Base-by-base conservation (phyloP, 2,888 invertebrate species). In the Platycheirus rosarum region DNA sequence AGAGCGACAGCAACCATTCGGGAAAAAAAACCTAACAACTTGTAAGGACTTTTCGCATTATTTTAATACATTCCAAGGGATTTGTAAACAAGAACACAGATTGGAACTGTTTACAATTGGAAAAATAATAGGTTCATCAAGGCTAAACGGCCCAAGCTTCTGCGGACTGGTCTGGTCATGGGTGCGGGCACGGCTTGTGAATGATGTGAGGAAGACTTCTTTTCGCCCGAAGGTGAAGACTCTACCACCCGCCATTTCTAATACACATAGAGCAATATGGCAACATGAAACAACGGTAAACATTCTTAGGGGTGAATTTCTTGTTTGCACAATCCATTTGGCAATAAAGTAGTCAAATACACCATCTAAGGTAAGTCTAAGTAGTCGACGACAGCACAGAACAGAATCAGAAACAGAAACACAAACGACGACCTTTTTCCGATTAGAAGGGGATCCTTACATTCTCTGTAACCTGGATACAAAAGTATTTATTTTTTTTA, bases 241-340 rank as follows among this genome's bases (percentile, higher is more conserved):
- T 42, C 13, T n/a, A 51, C 20, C 35, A 18, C 53, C 53, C 55
- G 20, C 37, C 35, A 57, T 23, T 20, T 55, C 20, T 35, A n/a
- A n/a, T 23, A n/a, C 20, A 26, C 57, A 42, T 16, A 9, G 11
- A 18, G 9, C 42, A 53, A 60, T 53, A 26, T 57, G 35, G 44
- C 49, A 37, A 75, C 51, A 75, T 68, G 62, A 69, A 76, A 62
- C 73, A 82, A 77, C 35, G 48, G 71, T 42, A 82, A 82, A 82
- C 77, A 82, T 73, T 73, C 77, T 82, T 82, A 82, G 82, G 82
- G 82, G 82, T 82, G 77, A 77, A 73, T 26, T 68, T 55, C 77
- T 82, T 78, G 84, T 84, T 84, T 84, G 78, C 78, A 84, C 84
- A 84, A 84, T 84, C 74, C 84, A 84, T 84, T 84, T 84, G 84